A percentile compares a stretch with the other conserved stretches of the same genome.
phyloP scores from a whole-genome alignment of 2,797 vertebrate genomes.

The Sebastes dallii region DNA sequence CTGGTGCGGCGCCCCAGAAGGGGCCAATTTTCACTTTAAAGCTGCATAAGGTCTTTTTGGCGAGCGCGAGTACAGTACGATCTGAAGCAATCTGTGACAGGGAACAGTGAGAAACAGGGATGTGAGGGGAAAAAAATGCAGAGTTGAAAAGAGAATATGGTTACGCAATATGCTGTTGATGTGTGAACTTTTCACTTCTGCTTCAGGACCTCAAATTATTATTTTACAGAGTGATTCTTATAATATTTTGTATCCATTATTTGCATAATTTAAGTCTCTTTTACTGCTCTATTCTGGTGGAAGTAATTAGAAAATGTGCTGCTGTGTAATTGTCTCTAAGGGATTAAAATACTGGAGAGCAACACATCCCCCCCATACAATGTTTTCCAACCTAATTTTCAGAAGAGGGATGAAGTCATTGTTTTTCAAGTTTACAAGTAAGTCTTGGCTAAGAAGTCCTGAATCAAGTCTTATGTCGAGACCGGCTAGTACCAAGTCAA shows the following conservation, averaged over 20 bases:
- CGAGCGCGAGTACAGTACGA: conserved; percentile 8
- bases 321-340: not conserved
- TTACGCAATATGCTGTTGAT: not conserved
- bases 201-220: not conserved
- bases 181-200: not conserved
- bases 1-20: conserved; percentile 22
- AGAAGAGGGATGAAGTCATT: not conserved
- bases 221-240: not conserved
- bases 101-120: conserved; percentile 3
- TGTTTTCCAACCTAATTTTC: not conserved
- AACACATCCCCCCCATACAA: not conserved
- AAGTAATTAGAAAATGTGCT: not conserved
- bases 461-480: not conserved
- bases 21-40: conserved; percentile 11
- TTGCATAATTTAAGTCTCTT: not conserved
- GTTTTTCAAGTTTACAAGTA: not conserved
- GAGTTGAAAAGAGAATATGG: not conserved
- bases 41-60: not conserved
- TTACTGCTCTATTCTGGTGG: not conserved
- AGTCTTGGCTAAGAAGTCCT: not conserved
- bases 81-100: conserved; percentile 10
- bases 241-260: not conserved
- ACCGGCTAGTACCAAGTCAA: not conserved
- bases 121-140: not conserved
- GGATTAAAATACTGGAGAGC: not conserved